Percentiles rank a stretch among this genome's conserved stretches.
phyloP scores from a whole-genome alignment of 2,888 invertebrate species.

The Rhynchonema sp. region DNA sequence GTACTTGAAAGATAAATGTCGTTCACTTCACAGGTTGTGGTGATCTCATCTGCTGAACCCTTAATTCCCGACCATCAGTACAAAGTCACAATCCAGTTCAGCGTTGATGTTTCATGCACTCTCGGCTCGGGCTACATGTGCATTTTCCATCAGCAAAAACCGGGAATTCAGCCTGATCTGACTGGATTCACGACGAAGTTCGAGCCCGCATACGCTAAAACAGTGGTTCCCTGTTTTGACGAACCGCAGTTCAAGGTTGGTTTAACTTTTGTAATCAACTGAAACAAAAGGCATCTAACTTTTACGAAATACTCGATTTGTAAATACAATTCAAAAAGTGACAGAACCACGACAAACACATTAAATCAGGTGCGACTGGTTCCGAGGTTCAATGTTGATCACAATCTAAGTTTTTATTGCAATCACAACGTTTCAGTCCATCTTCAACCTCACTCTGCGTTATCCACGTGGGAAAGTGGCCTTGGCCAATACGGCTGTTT shows the following conservation, averaged over 20 bases:
- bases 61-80: neutral
- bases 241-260: neutral
- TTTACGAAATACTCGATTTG: neutral
- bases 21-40: neutral
- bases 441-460: neutral
- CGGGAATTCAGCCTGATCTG: neutral
- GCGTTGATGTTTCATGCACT: neutral
- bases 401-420: neutral
- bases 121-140: neutral
- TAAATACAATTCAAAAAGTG: too few relatives aligned
- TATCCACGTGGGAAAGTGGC: neutral
- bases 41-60: neutral
- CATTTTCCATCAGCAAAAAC: neutral
- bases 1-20: too few relatives aligned
- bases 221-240: neutral
- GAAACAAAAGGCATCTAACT: too few relatives aligned
- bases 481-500: neutral
- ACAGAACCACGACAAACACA: too few relatives aligned
- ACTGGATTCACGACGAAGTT: neutral
- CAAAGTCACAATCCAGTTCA: neutral
- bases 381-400: too few relatives aligned
- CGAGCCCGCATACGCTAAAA: neutral
- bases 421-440: neutral
- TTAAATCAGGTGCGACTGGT: too few relatives aligned
- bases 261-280: too few relatives aligned